Evolutionary conservation across 2,113 vertebrate species (phyloP), one percentile per base, ranked within the genome.

Genomic region (Istiophorus platypterus): DNA sequence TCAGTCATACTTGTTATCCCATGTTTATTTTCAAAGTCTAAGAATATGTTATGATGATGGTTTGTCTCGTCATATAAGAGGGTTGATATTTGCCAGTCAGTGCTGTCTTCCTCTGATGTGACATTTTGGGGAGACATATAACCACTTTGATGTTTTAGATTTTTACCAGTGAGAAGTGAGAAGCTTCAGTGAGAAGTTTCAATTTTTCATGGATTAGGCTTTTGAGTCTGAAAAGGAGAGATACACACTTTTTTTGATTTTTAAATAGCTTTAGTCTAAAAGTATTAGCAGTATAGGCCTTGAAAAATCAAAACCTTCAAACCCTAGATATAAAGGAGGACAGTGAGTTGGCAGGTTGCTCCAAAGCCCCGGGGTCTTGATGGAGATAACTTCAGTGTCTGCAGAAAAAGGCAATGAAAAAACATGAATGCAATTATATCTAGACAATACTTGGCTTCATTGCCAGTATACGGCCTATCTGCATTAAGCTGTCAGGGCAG

Each of bases 321-420:
- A 71, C 56, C 65, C 62, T 45, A 77, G 27, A 62, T 80, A 15
- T 69, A 87, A 90, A 92, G 39, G 84, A 89, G 88, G 88, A 58
- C 90, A 91, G 75, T 26, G 76, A 89, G 72, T 91, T 91, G 91
- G 92, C 87, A 84, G 90, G 92, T 90, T 91, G 85, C 79, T 77
- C 59, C 7, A 42, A 24, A 42, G 89, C 87, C 82, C 34, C 10
- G 24, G 86, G 88, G 80, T 59, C 59, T 65, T 56, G n/a, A 77
- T 69, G 62, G 74, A 83, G 77, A 76, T 34, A 6, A 65, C 69
- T 81, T 77, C 37, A 72, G 58, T n/a, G 45, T 73, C 67, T 0
- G 62, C 76, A 79, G 80, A 72, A 73, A 83, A 77, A 70, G 62
- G 41, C 45, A 4, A 71, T 14, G 24, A 59, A 69, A 76, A 27